These are phyloP conservation scores for Lytechinus variegatus DNA, from an alignment of 35 echinoderm and acorn worm species.

Conservation along the genomic window DNA sequence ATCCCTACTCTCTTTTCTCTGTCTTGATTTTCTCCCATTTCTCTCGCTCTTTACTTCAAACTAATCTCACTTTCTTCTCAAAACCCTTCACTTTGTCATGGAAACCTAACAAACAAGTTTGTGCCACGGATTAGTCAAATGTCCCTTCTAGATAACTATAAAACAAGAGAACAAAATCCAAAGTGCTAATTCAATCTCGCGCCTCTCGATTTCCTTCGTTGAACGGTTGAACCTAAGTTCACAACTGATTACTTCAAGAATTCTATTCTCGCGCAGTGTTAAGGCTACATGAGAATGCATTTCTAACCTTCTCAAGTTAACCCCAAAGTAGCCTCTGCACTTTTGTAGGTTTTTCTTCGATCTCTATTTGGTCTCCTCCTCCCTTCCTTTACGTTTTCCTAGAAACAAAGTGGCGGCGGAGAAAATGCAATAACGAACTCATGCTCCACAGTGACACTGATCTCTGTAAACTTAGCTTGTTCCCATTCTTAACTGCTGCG, in stretches of 20 bases:
- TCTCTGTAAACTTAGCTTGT: slow-evolving; percentile 4
- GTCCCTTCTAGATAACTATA: background rate
- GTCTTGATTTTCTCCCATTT: background rate
- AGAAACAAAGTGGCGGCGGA: background rate
- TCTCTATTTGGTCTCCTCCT: background rate
- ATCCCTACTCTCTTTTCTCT: too few relatives aligned
- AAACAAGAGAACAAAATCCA: background rate
- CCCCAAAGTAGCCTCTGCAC: background rate
- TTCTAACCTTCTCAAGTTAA: background rate
- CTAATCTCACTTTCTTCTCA: background rate
- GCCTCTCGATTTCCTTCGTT: background rate
- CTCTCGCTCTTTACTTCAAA: background rate
- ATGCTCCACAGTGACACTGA: background rate
- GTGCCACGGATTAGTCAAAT: background rate
- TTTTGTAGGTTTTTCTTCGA: background rate
- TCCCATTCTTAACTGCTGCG: background rate
- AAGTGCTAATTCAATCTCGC: slow-evolving; percentile 5
- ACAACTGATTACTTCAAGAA: background rate
- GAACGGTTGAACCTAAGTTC: background rate
- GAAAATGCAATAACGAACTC: background rate
- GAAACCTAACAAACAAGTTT: background rate
- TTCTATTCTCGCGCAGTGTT: background rate
- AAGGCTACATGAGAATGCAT: background rate
- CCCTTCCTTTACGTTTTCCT: background rate
- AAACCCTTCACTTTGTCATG: background rate